Base-by-base conservation (phyloP, 2,888 invertebrate species). In the Apoderus coryli region DNA sequence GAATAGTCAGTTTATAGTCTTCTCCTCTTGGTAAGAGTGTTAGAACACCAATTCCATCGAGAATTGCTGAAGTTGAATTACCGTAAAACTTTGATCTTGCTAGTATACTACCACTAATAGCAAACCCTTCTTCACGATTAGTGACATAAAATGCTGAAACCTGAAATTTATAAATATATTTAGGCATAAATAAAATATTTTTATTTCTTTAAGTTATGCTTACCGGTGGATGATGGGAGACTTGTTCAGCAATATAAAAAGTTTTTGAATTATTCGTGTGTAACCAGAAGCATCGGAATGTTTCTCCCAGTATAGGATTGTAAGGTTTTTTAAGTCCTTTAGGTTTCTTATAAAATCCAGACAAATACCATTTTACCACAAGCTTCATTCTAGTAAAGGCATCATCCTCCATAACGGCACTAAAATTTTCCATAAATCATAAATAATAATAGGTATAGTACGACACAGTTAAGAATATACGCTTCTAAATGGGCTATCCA, bases 21-120 rank as follows among this genome's bases (percentile, higher is more conserved):
- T 93, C 93, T 2, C 86, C 88, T 50, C 90, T 72, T 15, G 79
- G 80, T 45, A 86, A 59, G 35, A 93, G 64, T 31, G 81, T 80
- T 36, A 93, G 63, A 35, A 78, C 66, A 9, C 84, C 90, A 44
- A 76, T 75, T 11, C 93, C 93, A 50, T 90, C 90, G 46, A 93
- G 58, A 35, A 93, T 80, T 14, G 92, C 93, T 3, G 90, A 92
- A 32, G 90, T 81, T 22, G 90, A 90, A 58, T 93, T 93, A 39
- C 89, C 92, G 53, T 92, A 92, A 59, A 90, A 93, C 59, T 92
- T 93, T 29, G 92, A 92, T 51, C 86, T 78, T 12, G 92, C 89
- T 41, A 92, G 65, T 46, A 93, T 77, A 45, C 88, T 86, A 33
- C 89, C 88, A 46, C 80, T 78, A 46, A 93, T 82, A 40, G 82